These are phyloP conservation scores for Lordiphosa clarofinis DNA, from an alignment of 1,140 invertebrate genomes.

Conservation along the genomic window DNA sequence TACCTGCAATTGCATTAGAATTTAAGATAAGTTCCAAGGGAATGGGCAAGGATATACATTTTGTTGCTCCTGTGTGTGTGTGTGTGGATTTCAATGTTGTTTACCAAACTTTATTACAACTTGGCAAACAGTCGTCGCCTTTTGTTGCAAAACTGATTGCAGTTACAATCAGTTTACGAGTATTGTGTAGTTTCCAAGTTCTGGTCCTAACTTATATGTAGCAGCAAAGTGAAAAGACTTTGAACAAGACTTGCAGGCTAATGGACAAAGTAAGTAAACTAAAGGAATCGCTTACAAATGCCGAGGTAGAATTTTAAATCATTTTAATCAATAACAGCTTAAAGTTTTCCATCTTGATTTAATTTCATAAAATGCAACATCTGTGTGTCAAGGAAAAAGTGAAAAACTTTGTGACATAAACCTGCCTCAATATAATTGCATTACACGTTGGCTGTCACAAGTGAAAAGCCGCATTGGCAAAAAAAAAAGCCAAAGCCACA, in stretches of 20 bases:
- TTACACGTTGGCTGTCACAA: constrained; percentile 58
- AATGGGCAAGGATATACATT: constrained; percentile 15
- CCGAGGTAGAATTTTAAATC: too few species aligned
- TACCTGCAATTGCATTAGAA: constrained; percentile 67
- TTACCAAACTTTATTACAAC: constrained; percentile 77
- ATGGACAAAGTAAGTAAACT: neutral
- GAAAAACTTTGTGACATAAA: constrained; percentile 60
- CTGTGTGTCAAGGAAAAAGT: constrained; percentile 26
- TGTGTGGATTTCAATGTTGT: constrained; percentile 38
- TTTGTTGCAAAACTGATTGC: constrained; percentile 63
- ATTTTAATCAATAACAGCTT: too few species aligned
- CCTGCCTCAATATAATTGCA: constrained; percentile 70
- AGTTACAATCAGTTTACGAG: constrained; percentile 61
- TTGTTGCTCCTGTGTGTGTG: constrained; percentile 25
- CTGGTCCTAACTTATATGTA: neutral
- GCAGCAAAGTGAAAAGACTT: constrained; percentile 24
- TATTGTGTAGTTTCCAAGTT: constrained; percentile 32
- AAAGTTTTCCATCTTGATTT: neutral
- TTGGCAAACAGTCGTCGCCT: constrained; percentile 75
- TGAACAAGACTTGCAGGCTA: constrained; percentile 14
- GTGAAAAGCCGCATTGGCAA: constrained; percentile 33
- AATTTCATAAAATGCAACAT: constrained; percentile 43
- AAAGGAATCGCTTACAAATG: too few species aligned
- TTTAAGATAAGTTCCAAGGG: constrained; percentile 66
- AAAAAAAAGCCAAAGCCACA: constrained; percentile 26